Evolutionary conservation across 2,888 invertebrate species (phyloP).

Genomic region (Amphipyra tragopoginis): DNA sequence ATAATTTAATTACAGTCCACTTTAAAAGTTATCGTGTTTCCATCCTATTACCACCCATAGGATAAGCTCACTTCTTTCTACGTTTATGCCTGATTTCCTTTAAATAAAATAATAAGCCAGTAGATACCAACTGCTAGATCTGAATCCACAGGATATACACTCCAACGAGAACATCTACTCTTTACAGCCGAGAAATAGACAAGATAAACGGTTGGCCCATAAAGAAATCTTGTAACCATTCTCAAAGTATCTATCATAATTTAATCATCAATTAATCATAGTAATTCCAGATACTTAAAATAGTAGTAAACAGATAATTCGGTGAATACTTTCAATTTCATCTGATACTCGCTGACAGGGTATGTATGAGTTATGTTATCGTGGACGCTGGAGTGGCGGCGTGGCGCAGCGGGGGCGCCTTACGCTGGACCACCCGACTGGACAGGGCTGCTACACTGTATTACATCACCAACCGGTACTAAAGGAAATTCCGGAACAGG

Average conservation of each 20-base stretch:
- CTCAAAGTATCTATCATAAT: neutral
- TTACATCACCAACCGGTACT: neutral
- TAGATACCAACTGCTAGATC: no score
- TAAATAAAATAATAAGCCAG: no score
- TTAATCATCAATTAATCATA: neutral
- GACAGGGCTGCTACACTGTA: conserved; percentile 57
- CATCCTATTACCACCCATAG: no score
- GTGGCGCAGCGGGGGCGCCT: conserved; percentile 75
- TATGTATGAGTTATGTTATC: conserved; percentile 47
- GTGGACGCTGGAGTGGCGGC: conserved; percentile 55
- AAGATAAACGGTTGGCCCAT: no score
- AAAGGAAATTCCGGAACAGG: no score
- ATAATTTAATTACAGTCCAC: no score
- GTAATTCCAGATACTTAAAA: conserved; percentile 3
- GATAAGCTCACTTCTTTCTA: no score
- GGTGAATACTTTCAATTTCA: conserved; percentile 45
- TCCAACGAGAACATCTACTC: no score
- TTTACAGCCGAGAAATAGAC: no score
- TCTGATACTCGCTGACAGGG: conserved; percentile 29
- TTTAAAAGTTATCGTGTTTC: no score
- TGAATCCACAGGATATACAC: no score
- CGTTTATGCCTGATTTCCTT: no score
- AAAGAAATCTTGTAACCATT: neutral
- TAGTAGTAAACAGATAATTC: conserved; percentile 23
- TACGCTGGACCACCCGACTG: conserved; percentile 77